A percentile compares a stretch with the other conserved stretches of the same genome.
phyloP scores from a whole-genome alignment of 30 jellyfish, hydroid and myxozoan genomes.

The Chrysaora quinquecirrha region DNA sequence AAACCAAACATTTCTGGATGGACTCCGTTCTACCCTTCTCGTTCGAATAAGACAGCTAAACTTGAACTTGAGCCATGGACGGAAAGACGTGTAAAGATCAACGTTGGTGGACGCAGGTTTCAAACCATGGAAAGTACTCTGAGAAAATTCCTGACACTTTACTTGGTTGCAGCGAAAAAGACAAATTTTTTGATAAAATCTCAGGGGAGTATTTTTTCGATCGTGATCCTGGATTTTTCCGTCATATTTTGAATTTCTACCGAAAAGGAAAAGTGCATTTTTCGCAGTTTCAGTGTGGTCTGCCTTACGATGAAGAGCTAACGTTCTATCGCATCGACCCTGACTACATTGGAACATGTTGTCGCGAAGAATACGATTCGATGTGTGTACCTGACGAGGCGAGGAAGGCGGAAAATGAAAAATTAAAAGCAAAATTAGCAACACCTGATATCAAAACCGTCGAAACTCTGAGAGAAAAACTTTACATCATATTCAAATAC shows the following conservation, averaged over 20 bases:
- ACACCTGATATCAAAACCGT: not conserved
- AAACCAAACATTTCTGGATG: not conserved
- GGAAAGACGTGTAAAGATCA: slow-evolving; percentile 64
- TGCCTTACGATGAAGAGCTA: slow-evolving; percentile 83
- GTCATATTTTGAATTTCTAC: slow-evolving; percentile 79
- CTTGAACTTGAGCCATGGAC: slow-evolving; percentile 31
- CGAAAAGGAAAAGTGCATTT: slow-evolving; percentile 76
- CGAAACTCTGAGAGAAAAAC: slow-evolving; percentile 41
- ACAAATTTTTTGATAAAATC: slow-evolving; percentile 27
- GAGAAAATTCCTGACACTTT: slow-evolving; percentile 70
- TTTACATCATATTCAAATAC: slow-evolving; percentile 53
- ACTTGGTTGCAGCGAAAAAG: slow-evolving; percentile 80
- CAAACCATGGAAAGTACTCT: slow-evolving; percentile 86
- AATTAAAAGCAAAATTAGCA: not conserved
- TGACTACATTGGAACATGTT: slow-evolving; percentile 66
- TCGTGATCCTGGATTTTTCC: slow-evolving; percentile 81
- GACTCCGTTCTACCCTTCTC: not conserved
- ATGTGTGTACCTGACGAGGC: not conserved
- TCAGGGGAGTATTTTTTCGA: slow-evolving; percentile 71
- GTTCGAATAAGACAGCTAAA: not conserved
- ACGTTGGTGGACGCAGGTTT: slow-evolving; percentile 79
- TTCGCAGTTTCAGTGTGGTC: slow-evolving; percentile 73
- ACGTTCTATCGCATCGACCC: slow-evolving; percentile 63
- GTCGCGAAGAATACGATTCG: slow-evolving; percentile 77
- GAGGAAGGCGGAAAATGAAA: not conserved